Conservation (phyloP, 2,113 vertebrate genomes). For the Nettapus auritus region DNA sequence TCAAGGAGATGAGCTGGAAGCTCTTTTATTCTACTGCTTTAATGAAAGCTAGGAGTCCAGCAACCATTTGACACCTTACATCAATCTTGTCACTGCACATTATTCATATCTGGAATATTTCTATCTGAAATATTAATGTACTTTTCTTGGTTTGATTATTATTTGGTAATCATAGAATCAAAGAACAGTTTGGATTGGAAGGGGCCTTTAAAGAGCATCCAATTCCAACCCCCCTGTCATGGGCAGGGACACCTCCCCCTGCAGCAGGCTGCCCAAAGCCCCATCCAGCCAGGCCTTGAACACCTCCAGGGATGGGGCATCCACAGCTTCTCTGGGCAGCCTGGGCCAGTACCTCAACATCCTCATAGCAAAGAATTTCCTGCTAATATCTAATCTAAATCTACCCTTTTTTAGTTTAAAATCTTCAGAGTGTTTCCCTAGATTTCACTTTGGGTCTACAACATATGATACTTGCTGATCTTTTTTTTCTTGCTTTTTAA, state of each 20-base stretch:
- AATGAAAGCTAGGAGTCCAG: background rate
- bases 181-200: too few relatives aligned
- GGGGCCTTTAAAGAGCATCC: too few relatives aligned
- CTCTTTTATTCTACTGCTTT: background rate
- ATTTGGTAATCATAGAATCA: background rate
- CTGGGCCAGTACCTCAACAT: too few relatives aligned
- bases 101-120: background rate
- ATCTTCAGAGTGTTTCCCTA: background rate
- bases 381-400: too few relatives aligned
- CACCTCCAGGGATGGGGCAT: too few relatives aligned
- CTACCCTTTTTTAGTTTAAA: too few relatives aligned
- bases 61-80: background rate
- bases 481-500: background rate
- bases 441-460: background rate
- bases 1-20: background rate
- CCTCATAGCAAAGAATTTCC: too few relatives aligned
- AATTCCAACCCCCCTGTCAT: too few relatives aligned
- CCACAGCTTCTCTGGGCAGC: too few relatives aligned
- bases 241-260: too few relatives aligned
- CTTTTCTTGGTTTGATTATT: background rate
- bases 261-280: too few relatives aligned
- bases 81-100: background rate
- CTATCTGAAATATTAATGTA: background rate
- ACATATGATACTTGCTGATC: background rate
- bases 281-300: too few relatives aligned